Conservation (phyloP, 2,797 vertebrate species). For the Cossypha dichroa region DNA sequence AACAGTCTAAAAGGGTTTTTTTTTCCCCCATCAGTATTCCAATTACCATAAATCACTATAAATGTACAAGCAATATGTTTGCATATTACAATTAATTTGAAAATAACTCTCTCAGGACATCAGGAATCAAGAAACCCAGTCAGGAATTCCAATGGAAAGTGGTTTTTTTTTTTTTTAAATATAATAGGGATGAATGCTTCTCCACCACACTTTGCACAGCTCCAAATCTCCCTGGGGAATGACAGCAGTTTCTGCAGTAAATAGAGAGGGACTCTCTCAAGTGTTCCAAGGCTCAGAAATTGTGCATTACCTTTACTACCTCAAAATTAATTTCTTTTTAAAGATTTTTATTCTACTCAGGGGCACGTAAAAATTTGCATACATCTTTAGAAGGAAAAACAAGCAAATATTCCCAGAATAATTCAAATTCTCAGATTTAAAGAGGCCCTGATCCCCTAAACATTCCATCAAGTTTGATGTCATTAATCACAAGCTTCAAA, state of each 20-base stretch:
- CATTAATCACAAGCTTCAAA: neutral
- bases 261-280: neutral
- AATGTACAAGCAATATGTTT: neutral
- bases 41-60: conserved; percentile 49
- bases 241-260: neutral
- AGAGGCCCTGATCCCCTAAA: neutral
- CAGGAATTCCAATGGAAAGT: neutral
- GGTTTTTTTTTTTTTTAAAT: rapidly evolving
- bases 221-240: neutral
- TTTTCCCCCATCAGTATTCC: neutral
- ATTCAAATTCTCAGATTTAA: neutral
- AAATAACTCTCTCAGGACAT: conserved; percentile 30
- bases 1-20: neutral
- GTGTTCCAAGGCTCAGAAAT: neutral
- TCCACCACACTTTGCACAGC: neutral
- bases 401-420: neutral
- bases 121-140: neutral
- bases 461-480: neutral
- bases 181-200: neutral
- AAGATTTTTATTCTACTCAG: neutral
- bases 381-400: neutral
- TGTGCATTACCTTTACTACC: neutral
- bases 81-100: conserved; percentile 10
- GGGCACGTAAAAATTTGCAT: neutral
- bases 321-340: neutral